Evolutionary conservation across 2,797 vertebrate species (phyloP).

Genomic region (Paedocypris micromegethes): DNA sequence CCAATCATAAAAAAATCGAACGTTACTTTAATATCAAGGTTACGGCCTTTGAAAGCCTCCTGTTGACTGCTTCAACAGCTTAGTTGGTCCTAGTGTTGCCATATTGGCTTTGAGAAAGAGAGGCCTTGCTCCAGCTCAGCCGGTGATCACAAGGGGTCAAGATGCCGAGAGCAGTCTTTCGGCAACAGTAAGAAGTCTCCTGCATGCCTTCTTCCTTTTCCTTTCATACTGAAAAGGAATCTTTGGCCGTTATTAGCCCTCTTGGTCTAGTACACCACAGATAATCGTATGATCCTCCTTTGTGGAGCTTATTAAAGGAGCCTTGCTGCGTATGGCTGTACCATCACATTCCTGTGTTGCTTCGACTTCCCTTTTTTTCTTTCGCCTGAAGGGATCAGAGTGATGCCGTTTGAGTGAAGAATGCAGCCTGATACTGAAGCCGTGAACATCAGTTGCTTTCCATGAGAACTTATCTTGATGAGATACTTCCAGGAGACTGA

Average conservation of each 20-base stretch:
- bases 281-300: constrained; percentile 70
- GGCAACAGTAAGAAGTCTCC: constrained; percentile 64
- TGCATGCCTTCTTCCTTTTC: constrained; percentile 50
- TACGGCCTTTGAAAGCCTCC: neutral
- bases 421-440: constrained; percentile 5
- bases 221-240: constrained; percentile 71
- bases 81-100: constrained; percentile 66
- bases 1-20: constrained; percentile 7
- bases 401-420: constrained; percentile 50
- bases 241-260: constrained; percentile 57
- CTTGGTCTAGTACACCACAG: constrained; percentile 62
- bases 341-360: constrained; percentile 58
- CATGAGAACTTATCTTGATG: neutral
- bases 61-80: constrained; percentile 60
- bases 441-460: constrained; percentile 9
- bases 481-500: constrained; percentile 54
- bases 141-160: constrained; percentile 47
- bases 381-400: constrained; percentile 52
- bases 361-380: constrained; percentile 52
- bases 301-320: constrained; percentile 69
- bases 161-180: constrained; percentile 61
- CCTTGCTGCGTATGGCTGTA: constrained; percentile 59
- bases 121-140: constrained; percentile 12
- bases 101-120: constrained; percentile 63
- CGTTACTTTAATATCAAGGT: constrained; percentile 7